Conservation (phyloP, 1,140 invertebrate genomes). For the Macrobrachium rosenbergii region DNA sequence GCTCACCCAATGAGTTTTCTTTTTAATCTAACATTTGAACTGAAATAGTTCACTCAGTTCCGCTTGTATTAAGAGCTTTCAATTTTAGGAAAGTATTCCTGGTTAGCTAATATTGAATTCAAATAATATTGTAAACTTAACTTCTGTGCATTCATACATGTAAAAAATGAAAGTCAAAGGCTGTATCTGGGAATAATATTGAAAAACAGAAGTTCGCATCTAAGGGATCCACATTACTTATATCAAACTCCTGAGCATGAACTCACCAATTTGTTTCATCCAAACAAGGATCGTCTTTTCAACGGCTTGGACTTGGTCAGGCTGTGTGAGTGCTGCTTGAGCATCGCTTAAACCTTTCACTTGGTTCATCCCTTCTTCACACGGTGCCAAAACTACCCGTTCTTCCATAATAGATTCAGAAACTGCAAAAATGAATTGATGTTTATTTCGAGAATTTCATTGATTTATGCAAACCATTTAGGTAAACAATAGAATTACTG, state of each 20-base stretch:
- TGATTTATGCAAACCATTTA: no score
- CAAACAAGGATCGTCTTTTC: neutral
- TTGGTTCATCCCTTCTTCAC: neutral
- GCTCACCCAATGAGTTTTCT: neutral
- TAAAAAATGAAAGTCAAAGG: no score
- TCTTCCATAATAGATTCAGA: constrained; percentile 17
- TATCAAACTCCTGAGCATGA: neutral
- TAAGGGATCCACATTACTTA: neutral
- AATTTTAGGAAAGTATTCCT: no score
- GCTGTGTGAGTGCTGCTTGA: neutral
- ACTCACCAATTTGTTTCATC: constrained; percentile 14
- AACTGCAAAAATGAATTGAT: neutral
- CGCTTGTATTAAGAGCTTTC: no score
- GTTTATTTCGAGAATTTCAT: neutral
- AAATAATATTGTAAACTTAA: no score
- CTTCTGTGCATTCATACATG: no score
- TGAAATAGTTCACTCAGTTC: no score
- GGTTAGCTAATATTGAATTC: no score
- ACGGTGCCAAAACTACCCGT: neutral
- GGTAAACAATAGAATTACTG: no score
- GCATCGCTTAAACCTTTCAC: neutral
- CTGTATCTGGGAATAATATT: no score
- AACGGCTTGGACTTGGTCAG: neutral
- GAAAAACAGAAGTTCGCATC: no score
- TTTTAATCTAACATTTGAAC: no score